Evolutionary conservation across 2,113 vertebrate species (phyloP), one percentile per base, ranked within the genome.

Genomic region (Tricholaema leucomelas): DNA sequence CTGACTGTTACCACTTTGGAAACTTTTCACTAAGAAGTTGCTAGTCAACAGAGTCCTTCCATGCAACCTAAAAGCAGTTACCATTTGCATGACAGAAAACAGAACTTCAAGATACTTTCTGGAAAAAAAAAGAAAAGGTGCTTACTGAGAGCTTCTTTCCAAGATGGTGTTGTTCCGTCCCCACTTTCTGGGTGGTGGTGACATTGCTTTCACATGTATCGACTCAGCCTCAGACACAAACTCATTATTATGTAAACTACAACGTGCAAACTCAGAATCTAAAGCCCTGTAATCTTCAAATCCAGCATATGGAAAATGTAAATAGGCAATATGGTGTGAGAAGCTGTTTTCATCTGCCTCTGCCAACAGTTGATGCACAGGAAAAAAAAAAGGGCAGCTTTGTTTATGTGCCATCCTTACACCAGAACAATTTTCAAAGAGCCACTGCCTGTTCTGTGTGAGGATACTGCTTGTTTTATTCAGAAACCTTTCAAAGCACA

Each of bases 201-300:
- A 91, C 83, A 95, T 81, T 87, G 85, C 91, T 93, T 94, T 96
- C 89, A 94, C 95, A 92, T 93, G 85, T 96, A 93, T 89, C 91
- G 90, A 83, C 80, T 91, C 83, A 86, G 85, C 90, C 89, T 95
- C 92, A 92, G 89, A 94, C 72, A 83, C 72, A 93, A 96, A 94
- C 92, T 96, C 25, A 91, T 95, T 88, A 95, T 97, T 97, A 97
- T 95, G 91, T 97, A 96, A 97, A 98, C 96, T 94, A 94, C 89
- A 97, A 97, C 97, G 96, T 95, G 89, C 95, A 96, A 97, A 83
- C 87, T 91, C 89, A 91, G 76, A 92, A 95, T 90, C 95, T 96
- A 96, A 97, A 96, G 72, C 97, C 97, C 96, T 96, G 48, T 97
- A 98, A 97, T 97, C 95, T 97, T 94, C 95, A 91, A 97, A 97